Conservation (phyloP, 2,797 vertebrate species). For the Dermochelys coriacea region DNA sequence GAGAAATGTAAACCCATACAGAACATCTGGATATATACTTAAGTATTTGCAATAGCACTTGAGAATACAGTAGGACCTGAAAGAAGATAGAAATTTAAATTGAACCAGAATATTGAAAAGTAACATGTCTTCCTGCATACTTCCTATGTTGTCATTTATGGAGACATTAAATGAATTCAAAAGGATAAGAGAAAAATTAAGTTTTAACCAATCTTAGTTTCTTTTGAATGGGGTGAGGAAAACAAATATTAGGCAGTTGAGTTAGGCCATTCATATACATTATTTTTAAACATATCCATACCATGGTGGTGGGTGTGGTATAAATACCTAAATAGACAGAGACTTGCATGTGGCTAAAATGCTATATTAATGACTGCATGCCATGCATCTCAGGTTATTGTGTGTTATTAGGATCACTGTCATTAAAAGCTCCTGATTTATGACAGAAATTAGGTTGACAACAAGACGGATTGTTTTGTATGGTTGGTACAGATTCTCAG, state of each 20-base stretch:
- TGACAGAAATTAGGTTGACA: constrained; percentile 1
- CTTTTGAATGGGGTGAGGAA: not conserved
- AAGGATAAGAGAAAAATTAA: not conserved
- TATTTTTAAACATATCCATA: not conserved
- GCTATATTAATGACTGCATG: not conserved
- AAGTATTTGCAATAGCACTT: not conserved
- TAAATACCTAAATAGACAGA: not conserved
- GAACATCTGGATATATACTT: not conserved
- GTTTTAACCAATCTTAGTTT: not conserved
- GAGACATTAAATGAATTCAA: not conserved
- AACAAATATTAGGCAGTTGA: accelerated
- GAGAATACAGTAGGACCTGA: not conserved
- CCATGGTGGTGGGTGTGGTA: not conserved
- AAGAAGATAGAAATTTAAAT: not conserved
- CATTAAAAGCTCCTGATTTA: not conserved
- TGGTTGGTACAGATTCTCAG: not conserved
- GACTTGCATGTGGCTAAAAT: not conserved
- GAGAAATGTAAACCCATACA: not conserved
- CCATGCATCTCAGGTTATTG: not conserved
- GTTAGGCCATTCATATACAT: not conserved
- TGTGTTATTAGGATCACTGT: not conserved
- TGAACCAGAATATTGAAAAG: not conserved
- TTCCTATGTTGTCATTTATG: not conserved
- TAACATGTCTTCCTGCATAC: not conserved
- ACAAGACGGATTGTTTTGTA: not conserved